These are phyloP conservation scores for Stichodactyla helianthus DNA, from an alignment of 64 coral and sea anemone genomes.

Conservation along the genomic window DNA sequence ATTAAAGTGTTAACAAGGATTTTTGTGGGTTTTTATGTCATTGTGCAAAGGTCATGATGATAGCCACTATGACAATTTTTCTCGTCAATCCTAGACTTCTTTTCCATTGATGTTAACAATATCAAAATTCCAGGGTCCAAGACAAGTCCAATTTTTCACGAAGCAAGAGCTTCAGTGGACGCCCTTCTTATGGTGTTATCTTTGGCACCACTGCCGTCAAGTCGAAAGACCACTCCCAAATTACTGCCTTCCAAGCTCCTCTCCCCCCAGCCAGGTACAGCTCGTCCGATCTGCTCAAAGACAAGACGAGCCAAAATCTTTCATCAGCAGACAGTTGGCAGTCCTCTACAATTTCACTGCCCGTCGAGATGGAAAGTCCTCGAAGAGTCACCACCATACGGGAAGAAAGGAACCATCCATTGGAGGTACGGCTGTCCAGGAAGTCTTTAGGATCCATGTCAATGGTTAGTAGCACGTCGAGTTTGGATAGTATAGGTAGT, in stretches of 20 bases:
- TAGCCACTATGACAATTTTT: too few relatives aligned
- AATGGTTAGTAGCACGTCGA: constrained; percentile 54
- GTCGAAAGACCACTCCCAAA: constrained; percentile 28
- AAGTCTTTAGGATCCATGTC: constrained; percentile 21
- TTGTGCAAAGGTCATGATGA: too few relatives aligned
- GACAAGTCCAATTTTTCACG: constrained; percentile 29
- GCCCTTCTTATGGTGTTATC: constrained; percentile 41
- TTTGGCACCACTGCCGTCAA: constrained; percentile 46
- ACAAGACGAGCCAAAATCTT: constrained; percentile 4
- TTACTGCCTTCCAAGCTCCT: constrained; percentile 26
- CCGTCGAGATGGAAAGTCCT: background rate
- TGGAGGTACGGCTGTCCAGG: constrained; percentile 41
- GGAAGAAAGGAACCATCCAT: constrained; percentile 4
- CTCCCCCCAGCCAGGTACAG: constrained; percentile 21
- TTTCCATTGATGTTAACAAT: background rate
- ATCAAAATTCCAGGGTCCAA: background rate
- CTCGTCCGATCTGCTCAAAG: constrained; percentile 35
- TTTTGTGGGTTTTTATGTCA: too few relatives aligned
- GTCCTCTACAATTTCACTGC: constrained; percentile 5
- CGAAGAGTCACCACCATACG: background rate
- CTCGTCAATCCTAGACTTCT: background rate
- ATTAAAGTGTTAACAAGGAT: too few relatives aligned
- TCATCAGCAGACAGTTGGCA: constrained; percentile 2
- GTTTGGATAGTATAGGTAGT: constrained; percentile 65
- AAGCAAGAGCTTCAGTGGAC: constrained; percentile 48